Base-by-base conservation (phyloP, 2,113 vertebrate genomes). In the Cephalopterus ornatus region DNA sequence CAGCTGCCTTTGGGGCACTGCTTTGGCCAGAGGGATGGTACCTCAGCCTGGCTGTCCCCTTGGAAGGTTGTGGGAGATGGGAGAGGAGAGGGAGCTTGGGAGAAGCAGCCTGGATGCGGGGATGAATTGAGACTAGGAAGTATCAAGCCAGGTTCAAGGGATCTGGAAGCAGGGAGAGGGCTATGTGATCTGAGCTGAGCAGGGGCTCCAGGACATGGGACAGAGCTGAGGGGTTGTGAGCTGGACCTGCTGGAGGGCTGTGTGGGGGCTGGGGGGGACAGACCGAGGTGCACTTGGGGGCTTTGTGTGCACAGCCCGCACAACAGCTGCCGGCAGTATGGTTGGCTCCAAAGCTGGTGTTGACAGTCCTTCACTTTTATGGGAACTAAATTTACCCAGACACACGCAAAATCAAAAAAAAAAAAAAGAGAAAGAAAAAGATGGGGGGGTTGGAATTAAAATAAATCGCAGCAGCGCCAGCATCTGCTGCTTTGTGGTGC, bases 321-420 rank as follows among this genome's bases (percentile, higher is more conserved):
- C 90, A 95, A 97, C 97, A 97, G 97, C 97, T 97, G 97, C 94
- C 2, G 83, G 80, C 97, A 94, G 92, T 93, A 93, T 96, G 90
- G 96, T 95, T 95, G 95, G 96, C 96, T 97, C 93, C 94, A 91
- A 88, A 97, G 78, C 85, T 88, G 50, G 95, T 89, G 96, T 91
- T 97, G 97, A 97, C 97, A 97, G 96, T 93, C 77, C 90, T 96
- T 97, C 95, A 96, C 93, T 97, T 97, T 97, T 97, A 97, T 97
- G 96, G 96, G 96, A 97, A 97, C 97, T 97, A 97, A 97, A 97
- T 97, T 97, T 97, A 97, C 95, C 94, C 96, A 95, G 92, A 96
- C 96, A 97, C 96, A 97, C 68, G 85, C 89, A 97, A 96, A 97
- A 97, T 55, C 19, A 81, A 94, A 96, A 94, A 84, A 93, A 95